Base-by-base conservation (phyloP, 2,113 vertebrate genomes). In the Antechinus stuartii region DNA sequence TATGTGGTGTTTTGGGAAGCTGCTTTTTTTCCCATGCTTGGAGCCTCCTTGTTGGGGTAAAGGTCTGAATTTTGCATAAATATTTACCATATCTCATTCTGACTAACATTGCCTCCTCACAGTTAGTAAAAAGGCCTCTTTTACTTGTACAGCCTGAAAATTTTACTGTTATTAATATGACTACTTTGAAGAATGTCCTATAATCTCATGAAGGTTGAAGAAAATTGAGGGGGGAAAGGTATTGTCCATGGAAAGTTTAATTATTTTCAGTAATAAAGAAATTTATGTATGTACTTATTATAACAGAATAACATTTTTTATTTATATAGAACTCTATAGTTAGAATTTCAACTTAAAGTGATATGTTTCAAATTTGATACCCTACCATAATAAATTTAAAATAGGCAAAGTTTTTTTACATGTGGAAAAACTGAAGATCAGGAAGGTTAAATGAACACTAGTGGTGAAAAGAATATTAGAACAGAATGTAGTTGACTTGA, bases 61-160 rank as follows among this genome's bases (percentile, higher is more conserved):
- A 98, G 98, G 98, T 98, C 98, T 97, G 96, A 97, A 97, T 98
- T 96, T 57, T 94, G n/a, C 42, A 57, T 97, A 97, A 98, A 97
- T 98, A 97, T 98, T 98, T 98, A 97, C 95, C 94, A 16, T 8
- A 89, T 91, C 68, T 94, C 84, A 91, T 97, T 92, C 94, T 93
- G n/a, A 49, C 0, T 93, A 94, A 91, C 55, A 2, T 54, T 96
- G 97, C n/a, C 92, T 95, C 61, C 94, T 49, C 35, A 3, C 93
- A 91, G 97, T 47, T 94, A 89, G 1, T 14, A 0, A 3, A 35
- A 8, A 52, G 89, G 50, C 56, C 57, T 94, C 52, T 91, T 90
- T 22, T 55, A 50, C 92, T 92, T 23, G 0, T 0, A 19, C 53
- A 35, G 54, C 46, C 92, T 90, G 9, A 27, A 26, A 91, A 61